Base-by-base conservation (phyloP, 2,797 vertebrate genomes). In the Sebastes melanostomus region DNA sequence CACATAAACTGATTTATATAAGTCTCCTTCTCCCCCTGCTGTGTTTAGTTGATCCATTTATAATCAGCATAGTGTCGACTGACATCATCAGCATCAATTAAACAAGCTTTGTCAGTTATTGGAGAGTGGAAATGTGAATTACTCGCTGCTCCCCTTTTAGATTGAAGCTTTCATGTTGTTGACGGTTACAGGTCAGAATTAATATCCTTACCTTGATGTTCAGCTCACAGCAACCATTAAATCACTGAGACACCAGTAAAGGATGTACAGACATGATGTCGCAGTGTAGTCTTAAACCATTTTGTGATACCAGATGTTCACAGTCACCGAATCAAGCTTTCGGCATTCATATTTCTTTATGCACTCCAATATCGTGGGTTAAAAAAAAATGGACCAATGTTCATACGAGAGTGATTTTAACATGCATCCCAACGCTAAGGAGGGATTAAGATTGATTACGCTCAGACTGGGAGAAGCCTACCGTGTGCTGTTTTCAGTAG, bases 311-410 rank as follows among this genome's bases (percentile, higher is more conserved):
- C 62, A 27, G 68, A 76, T 70, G 13, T 80, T 77, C 36, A 29
- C 63, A 50, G 46, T 62, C 30, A 67, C 36, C 55, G 58, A 60
- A 80, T 74, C 20, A 30, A 61, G 5, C n/a, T 54, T 69, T 52
- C 13, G 3, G 46, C 14, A 30, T 59, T 77, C 25, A 55, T 60
- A 61, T 77, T 75, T 46, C 62, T 38, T 84, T 27, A 62, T 77
- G 78, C 87, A 90, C 88, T 88, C 84, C 85, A 81, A 4, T 75
- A 14, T 20, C 46, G 16, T 24, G 77, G 68, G 42, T 6, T 16
- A 12, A 36, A 16, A 14, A 66, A 36, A 78, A 73, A 73, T 54
- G 67, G 72, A 87, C 79, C 78, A 78, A 72, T 70, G 24, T 54
- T 82, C 65, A 83, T 59, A n/a, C 22, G 30, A 58, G 65, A 68